Base-by-base conservation (phyloP, 2,113 vertebrate species). In the Halichoerus grypus region DNA sequence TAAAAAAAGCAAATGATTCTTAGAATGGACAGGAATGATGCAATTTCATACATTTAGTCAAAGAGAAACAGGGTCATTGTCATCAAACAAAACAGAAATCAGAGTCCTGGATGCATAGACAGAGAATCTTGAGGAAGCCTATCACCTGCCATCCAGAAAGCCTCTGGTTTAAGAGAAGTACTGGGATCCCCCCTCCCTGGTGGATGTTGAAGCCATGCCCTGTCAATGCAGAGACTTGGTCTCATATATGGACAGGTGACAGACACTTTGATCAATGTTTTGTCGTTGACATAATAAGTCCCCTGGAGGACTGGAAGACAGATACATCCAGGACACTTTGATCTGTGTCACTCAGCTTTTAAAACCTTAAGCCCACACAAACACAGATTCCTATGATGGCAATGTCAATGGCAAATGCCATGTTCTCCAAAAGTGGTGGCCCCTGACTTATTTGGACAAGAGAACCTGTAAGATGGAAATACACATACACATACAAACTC, bases 61-160 rank as follows among this genome's bases (percentile, higher is more conserved):
- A 93, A 90, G 26, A 88, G 92, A 93, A 96, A 96, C 15, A 55
- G 51, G 61, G 69, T 96, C 87, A 42, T 2, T 21, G 36, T 21
- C 57, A 79, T 63, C 49, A 71, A 69, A 33, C 15, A n/a, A 13
- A 79, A 49, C 7, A 51, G 79, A 87, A 63, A 63, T 24, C 8
- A 28, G 59, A 97, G n/a, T 28, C 8, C 16, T 63, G 69, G 7
- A 5, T 79, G n/a, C 16, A 5, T 3, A 28, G 2, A 3, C 12
- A 92, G 57, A 80, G n/a, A 15, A 26, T 16, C 21, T 33, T 10
- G 3, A 55, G 28, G 33, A 26, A 89, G 71, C 28, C 12, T 7
- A 1, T 31, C 28, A 15, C 59, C 57, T 53, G 55, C 36, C 28
- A 7, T 55, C 53, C 69, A 77, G 53, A 88, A 55, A 74, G 63